Base-by-base conservation (phyloP, 2,113 vertebrate species). In the Halichoerus grypus region DNA sequence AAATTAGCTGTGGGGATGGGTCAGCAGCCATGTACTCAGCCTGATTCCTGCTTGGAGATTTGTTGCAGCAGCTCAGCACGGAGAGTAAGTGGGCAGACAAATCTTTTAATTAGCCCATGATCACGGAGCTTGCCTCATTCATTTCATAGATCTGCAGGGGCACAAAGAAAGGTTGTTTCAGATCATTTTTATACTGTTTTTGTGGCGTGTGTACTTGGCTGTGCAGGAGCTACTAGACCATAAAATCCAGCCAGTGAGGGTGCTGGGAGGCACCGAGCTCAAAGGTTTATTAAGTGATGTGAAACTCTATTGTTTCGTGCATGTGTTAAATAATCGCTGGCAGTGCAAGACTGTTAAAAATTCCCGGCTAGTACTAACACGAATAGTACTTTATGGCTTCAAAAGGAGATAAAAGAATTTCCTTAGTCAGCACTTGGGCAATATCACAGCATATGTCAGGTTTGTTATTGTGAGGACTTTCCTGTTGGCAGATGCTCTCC, bases 291-390 rank as follows among this genome's bases (percentile, higher is more conserved):
- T 99, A 98, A 98, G 98, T 98, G 98, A 98, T 99, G 98, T 98
- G 99, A 99, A 98, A 98, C 89, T 91, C 98, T 98, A 97, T 99
- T 99, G 99, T 99, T 98, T 99, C 98, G 97, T 98, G 98, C 98
- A 95, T 98, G 98, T 98, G 98, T 99, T 99, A 99, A 98, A 98
- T 98, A 98, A 99, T 98, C 98, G 98, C 98, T 98, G 98, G 98
- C 98, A 98, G 89, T 98, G 98, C 98, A 98, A 98, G 98, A 98
- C 98, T 98, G 98, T 98, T 99, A 98, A 98, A 97, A 99, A 99
- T 99, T 98, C 98, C 98, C 96, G 79, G 98, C 98, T 98, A 98
- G 98, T 99, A 98, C 98, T 98, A 98, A 99, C 99, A 99, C 15
- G 93, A 98, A 98, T 98, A 97, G 97, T 96, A 97, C 98, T 99